These are phyloP conservation scores for Carassius gibelio DNA, from an alignment of 2,113 vertebrate species.

Conservation along the genomic window DNA sequence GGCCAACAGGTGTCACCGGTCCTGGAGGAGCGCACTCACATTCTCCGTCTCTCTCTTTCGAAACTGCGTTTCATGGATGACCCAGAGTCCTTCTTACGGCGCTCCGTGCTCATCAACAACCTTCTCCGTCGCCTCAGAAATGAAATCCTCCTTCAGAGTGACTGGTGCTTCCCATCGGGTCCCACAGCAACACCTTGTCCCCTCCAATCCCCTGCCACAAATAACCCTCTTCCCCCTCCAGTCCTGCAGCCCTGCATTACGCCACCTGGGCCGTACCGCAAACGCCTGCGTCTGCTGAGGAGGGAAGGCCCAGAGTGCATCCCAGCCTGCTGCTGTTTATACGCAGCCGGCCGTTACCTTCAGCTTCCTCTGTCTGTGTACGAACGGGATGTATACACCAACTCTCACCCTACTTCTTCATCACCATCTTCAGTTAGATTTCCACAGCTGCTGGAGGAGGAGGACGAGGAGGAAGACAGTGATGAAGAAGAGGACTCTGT, in stretches of 20 bases:
- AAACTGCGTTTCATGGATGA: conserved; percentile 96
- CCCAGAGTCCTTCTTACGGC: conserved; percentile 91
- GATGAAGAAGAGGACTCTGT: conserved; percentile 72
- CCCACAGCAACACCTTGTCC: conserved; percentile 55
- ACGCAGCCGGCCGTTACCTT: conserved; percentile 87
- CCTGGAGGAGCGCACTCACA: conserved; percentile 91
- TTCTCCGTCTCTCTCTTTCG: conserved; percentile 94
- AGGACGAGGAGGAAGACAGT: conserved; percentile 66
- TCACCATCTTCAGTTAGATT: conserved; percentile 70
- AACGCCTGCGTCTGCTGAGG: conserved; percentile 86
- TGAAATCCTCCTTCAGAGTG: conserved; percentile 92
- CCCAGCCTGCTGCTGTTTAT: conserved; percentile 91
- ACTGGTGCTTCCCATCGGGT: conserved; percentile 86
- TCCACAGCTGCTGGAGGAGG: conserved; percentile 79
- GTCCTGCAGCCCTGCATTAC: conserved; percentile 81
- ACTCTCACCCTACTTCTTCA: conserved; percentile 69
- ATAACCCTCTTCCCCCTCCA: conserved; percentile 72
- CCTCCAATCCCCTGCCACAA: conserved; percentile 59
- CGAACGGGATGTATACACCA: conserved; percentile 62
- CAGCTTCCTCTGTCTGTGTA: conserved; percentile 86
- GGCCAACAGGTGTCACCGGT: conserved; percentile 82
- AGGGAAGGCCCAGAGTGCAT: conserved; percentile 81
- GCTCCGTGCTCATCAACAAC: conserved; percentile 96
- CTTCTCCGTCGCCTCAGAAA: conserved; percentile 90
- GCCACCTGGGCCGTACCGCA: conserved; percentile 85